A percentile compares a stretch with the other conserved stretches of the same genome.
These are phyloP conservation scores for Notodonta dromedarius DNA, from an alignment of 2,888 invertebrate species.

Conservation along the genomic window DNA sequence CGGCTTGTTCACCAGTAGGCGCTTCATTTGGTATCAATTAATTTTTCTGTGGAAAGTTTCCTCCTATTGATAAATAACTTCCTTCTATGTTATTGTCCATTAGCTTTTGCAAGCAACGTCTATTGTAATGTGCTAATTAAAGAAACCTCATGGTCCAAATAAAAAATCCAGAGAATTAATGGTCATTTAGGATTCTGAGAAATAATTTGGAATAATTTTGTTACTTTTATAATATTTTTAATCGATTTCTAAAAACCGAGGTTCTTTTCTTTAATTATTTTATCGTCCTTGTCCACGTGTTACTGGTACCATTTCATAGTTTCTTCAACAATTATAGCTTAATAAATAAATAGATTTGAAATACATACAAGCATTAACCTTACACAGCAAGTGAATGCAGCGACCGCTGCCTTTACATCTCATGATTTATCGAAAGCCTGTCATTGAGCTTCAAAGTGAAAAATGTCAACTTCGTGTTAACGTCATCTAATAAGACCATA, in stretches of 20 bases:
- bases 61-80: constrained; percentile 28
- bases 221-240: too few species aligned
- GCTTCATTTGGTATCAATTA: constrained; percentile 45
- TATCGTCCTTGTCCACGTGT: background rate
- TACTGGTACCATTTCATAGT: background rate
- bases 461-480: constrained; percentile 55
- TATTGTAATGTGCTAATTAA: too few species aligned
- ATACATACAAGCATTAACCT: constrained; percentile 9
- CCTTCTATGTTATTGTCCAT: constrained; percentile 18
- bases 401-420: constrained; percentile 26
- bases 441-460: constrained; percentile 48
- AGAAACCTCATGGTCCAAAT: too few species aligned
- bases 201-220: too few species aligned
- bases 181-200: too few species aligned
- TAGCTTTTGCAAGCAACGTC: background rate
- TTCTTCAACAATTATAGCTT: background rate
- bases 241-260: too few species aligned
- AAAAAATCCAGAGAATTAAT: too few species aligned
- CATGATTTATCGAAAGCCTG: constrained; percentile 40
- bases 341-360: constrained; percentile 1
- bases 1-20: constrained; percentile 21
- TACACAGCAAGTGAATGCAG: constrained; percentile 18
- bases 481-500: constrained; percentile 58
- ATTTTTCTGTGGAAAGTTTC: constrained; percentile 41
- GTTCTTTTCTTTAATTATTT: background rate